Conservation (phyloP, 1,140 invertebrate genomes). For the Adelges cooleyi region DNA sequence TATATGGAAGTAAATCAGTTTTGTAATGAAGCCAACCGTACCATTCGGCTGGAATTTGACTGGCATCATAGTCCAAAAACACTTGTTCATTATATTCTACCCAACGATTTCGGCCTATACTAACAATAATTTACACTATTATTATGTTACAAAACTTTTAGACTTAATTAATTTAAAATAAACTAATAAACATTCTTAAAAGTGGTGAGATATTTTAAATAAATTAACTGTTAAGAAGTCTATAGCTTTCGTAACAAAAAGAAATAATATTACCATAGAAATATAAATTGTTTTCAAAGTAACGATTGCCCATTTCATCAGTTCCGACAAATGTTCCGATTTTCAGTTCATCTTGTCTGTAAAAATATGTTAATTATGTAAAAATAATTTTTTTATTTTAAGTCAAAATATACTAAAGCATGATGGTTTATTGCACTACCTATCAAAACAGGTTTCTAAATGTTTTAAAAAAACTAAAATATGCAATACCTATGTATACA, state of each 20-base stretch:
- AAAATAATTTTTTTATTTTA: too few species aligned
- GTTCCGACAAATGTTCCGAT: slow-evolving; percentile 75
- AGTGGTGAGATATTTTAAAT: slow-evolving; percentile 31
- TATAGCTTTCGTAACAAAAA: too few species aligned
- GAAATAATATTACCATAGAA: slow-evolving; percentile 58
- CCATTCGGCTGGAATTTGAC: slow-evolving; percentile 87
- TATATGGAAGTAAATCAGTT: slow-evolving; percentile 59
- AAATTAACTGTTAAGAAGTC: too few species aligned
- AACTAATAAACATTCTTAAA: slow-evolving; percentile 34
- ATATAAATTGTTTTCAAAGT: slow-evolving; percentile 82
- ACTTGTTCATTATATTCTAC: slow-evolving; percentile 69
- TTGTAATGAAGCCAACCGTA: slow-evolving; percentile 77
- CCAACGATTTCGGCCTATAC: slow-evolving; percentile 77
- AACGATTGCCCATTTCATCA: slow-evolving; percentile 93
- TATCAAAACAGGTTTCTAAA: too few species aligned
- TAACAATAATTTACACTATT: slow-evolving; percentile 27
- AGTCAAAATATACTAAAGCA: too few species aligned
- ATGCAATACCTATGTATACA: too few species aligned
- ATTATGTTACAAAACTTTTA: slow-evolving; percentile 9
- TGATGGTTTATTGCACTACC: too few species aligned
- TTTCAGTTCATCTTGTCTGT: slow-evolving; percentile 77
- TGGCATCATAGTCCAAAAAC: slow-evolving; percentile 82
- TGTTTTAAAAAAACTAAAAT: too few species aligned
- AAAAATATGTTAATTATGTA: slow-evolving; percentile 36
- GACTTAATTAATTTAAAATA: background rate